These are phyloP conservation scores for Troides helena DNA, from an alignment of 2,888 invertebrate genomes.

Conservation along the genomic window DNA sequence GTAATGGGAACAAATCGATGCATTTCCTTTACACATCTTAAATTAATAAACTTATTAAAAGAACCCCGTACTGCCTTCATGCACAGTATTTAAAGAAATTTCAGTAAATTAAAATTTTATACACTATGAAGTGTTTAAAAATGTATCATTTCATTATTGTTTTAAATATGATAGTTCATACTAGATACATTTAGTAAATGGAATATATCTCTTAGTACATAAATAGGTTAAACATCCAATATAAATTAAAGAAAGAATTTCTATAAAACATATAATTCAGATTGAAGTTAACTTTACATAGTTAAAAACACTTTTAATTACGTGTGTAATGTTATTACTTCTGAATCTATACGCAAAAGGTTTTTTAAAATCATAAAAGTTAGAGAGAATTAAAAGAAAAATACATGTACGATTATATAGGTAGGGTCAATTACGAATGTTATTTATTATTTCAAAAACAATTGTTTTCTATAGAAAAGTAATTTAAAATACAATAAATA, in stretches of 20 bases:
- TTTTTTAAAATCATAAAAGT: not conserved
- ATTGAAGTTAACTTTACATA: no score
- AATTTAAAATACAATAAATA: not conserved
- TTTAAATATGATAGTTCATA: no score
- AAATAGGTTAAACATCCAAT: no score
- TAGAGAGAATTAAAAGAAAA: not conserved
- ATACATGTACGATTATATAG: not conserved
- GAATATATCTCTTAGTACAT: no score
- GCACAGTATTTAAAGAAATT: not conserved
- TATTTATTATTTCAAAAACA: not conserved
- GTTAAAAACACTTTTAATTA: no score
- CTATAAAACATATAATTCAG: no score
- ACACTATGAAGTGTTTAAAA: not conserved
- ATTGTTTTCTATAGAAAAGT: not conserved
- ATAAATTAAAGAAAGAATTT: no score
- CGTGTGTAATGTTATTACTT: not conserved
- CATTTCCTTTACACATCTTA: not conserved
- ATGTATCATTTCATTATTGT: not conserved
- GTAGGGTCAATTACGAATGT: not conserved
- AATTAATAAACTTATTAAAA: not conserved
- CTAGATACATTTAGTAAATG: no score
- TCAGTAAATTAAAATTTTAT: not conserved
- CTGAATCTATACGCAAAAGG: not conserved
- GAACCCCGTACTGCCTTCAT: not conserved
- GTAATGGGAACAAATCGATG: conserved; percentile 22